Evolutionary conservation across 2,888 invertebrate genomes (phyloP).

Genomic region (Melieria omissa): DNA sequence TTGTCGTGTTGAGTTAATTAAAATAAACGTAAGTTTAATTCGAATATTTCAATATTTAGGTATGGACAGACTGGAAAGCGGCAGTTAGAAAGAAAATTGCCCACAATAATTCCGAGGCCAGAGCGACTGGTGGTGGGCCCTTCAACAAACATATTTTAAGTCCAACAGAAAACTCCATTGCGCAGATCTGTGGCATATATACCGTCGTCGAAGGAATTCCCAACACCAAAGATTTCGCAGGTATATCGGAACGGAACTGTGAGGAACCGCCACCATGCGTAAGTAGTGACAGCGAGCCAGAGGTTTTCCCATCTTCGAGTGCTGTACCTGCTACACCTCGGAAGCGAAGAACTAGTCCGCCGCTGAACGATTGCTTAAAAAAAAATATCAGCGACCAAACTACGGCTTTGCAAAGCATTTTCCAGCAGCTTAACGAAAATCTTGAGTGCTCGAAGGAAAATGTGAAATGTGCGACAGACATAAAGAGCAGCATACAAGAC

Average conservation of each 20-base stretch:
- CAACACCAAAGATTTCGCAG: not conserved
- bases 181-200: not conserved
- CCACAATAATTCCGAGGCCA: not conserved
- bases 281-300: too few species aligned
- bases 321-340: not conserved
- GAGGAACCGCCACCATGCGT: too few species aligned
- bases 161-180: not conserved
- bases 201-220: too few species aligned
- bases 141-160: not conserved
- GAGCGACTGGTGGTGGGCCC: not conserved
- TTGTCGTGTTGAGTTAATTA: too few species aligned
- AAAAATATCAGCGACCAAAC: not conserved
- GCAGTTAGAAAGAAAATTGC: not conserved
- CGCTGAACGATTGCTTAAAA: too few species aligned
- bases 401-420: not conserved
- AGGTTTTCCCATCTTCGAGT: not conserved
- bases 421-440: not conserved
- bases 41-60: not conserved
- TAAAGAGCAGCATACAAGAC: not conserved
- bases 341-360: not conserved
- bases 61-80: constrained; percentile 1
- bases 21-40: too few species aligned
- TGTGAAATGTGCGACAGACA: not conserved
- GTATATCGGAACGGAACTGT: not conserved
- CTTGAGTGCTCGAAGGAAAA: not conserved